Evolutionary conservation across 2,888 invertebrate genomes (phyloP).

Genomic region (Troilus luridus): DNA sequence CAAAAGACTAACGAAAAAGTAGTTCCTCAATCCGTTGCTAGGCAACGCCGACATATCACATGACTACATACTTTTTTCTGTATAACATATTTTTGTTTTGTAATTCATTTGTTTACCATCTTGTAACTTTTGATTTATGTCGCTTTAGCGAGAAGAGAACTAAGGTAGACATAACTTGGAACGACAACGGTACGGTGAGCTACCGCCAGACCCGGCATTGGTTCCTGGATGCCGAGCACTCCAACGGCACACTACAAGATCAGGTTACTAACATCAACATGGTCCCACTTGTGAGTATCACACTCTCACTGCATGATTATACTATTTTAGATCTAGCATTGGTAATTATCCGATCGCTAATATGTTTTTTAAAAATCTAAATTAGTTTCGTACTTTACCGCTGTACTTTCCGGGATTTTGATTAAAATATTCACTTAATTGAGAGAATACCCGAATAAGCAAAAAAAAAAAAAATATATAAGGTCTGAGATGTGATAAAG

Average conservation of each 20-base stretch:
- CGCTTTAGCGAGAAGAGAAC: constrained; percentile 76
- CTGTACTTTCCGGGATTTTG: no score
- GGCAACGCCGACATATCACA: no score
- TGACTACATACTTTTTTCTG: no score
- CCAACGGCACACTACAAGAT: constrained; percentile 79
- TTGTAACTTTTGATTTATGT: neutral
- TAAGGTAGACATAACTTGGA: constrained; percentile 82
- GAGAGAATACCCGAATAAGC: no score
- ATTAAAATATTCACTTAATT: no score
- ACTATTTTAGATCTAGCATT: neutral
- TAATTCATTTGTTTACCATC: neutral
- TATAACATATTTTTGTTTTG: no score
- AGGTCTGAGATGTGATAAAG: no score
- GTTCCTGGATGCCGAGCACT: constrained; percentile 78
- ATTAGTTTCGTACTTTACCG: neutral
- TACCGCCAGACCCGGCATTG: constrained; percentile 79
- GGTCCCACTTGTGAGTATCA: constrained; percentile 80
- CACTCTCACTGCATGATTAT: neutral
- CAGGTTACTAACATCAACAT: constrained; percentile 82
- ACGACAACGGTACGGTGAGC: constrained; percentile 81
- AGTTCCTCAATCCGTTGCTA: no score
- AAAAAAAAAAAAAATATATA: no score
- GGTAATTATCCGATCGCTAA: neutral
- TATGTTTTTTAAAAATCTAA: neutral
- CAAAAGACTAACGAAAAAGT: no score